phyloP scores from a whole-genome alignment of 2,888 invertebrate species.

The Zeuzera pyrina region DNA sequence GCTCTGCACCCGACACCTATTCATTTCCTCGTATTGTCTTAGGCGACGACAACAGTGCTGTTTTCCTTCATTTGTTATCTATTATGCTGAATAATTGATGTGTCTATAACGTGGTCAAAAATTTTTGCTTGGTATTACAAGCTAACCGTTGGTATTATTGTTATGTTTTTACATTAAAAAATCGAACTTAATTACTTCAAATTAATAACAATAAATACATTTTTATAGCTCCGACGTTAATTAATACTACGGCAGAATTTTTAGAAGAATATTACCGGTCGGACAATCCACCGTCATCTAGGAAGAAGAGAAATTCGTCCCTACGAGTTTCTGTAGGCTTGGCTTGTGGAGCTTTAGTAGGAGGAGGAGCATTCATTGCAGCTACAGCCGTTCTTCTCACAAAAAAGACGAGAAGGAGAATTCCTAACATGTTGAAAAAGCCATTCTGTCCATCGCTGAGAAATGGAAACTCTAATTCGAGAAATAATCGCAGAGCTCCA shows the following conservation, averaged over 20 bases:
- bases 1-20: slow-evolving; percentile 57
- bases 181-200: too few relatives aligned
- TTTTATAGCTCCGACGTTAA: slow-evolving; percentile 62
- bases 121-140: too few relatives aligned
- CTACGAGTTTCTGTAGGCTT: slow-evolving; percentile 61
- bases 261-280: slow-evolving; percentile 76
- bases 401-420: slow-evolving; percentile 46
- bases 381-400: slow-evolving; percentile 78
- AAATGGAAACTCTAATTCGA: slow-evolving; percentile 38
- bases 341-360: slow-evolving; percentile 53
- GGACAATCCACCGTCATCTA: slow-evolving; percentile 49
- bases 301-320: slow-evolving; percentile 62
- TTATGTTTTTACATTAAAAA: too few relatives aligned
- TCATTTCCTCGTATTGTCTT: slow-evolving; percentile 53
- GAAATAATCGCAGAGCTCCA: slow-evolving; percentile 61
- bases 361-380: slow-evolving; percentile 74
- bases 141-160: too few relatives aligned
- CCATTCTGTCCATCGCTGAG: slow-evolving; percentile 57
- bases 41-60: slow-evolving; percentile 25
- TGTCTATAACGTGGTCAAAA: slow-evolving; percentile 16
- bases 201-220: too few relatives aligned
- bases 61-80: slow-evolving; percentile 36
- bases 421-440: slow-evolving; percentile 60
- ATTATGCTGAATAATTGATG: too few relatives aligned
- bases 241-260: slow-evolving; percentile 75